phyloP scores from a whole-genome alignment of 2,113 vertebrate species.

The Leucoraja erinaceus region DNA sequence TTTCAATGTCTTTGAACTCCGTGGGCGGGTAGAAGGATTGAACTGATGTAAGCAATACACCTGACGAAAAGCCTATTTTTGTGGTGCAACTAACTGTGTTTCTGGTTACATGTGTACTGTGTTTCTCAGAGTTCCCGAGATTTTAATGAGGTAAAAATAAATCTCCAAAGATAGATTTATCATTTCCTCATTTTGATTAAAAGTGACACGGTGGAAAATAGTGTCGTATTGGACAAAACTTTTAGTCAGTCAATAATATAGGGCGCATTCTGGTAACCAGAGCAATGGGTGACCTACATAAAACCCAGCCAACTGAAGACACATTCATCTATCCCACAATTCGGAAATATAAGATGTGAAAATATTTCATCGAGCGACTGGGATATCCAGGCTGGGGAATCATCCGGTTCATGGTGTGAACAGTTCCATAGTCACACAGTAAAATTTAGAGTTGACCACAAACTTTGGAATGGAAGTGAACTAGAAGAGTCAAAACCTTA shows the following conservation, averaged over 20 bases:
- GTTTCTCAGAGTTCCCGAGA: not conserved
- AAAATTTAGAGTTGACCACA: not conserved
- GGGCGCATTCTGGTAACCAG: not conserved
- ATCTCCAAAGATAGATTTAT: not conserved
- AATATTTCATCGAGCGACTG: not conserved
- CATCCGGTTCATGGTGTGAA: not conserved
- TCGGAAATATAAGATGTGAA: not conserved
- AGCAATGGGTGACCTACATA: not conserved
- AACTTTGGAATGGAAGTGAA: not conserved
- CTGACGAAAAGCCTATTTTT: not conserved
- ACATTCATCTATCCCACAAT: not conserved
- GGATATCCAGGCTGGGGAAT: not conserved
- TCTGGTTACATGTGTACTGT: not conserved
- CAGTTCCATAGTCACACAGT: not conserved
- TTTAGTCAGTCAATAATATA: not conserved
- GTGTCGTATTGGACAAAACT: not conserved
- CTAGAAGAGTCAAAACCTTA: not conserved
- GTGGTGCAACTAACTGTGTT: not conserved
- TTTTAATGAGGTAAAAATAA: not conserved
- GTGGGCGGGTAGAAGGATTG: not conserved
- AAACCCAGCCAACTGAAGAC: not conserved
- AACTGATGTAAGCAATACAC: not conserved
- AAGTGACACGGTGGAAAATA: not conserved
- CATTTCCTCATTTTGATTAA: not conserved
- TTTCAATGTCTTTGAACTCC: not conserved